Percentiles rank a stretch among this genome's conserved stretches.
Evolutionary conservation across 2,888 invertebrate genomes (phyloP).

Genomic region (Disparrhopalites patrizii): DNA sequence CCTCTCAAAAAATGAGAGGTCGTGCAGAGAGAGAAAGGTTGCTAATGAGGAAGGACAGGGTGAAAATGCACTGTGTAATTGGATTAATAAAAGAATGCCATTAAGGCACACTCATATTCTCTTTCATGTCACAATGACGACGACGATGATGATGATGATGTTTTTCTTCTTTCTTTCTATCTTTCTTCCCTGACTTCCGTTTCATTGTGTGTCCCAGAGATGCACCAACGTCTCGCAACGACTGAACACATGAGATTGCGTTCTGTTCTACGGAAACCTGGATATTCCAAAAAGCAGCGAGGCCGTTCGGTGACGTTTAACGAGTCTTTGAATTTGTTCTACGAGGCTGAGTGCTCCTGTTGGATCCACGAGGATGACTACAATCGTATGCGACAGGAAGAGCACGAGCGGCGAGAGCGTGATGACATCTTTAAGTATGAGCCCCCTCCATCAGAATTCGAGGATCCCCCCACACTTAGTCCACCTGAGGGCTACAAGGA

Average conservation of each 20-base stretch:
- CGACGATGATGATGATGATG: not conserved
- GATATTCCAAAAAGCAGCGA: conserved; percentile 64
- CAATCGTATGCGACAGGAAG: conserved; percentile 62
- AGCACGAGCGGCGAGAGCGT: conserved; percentile 59
- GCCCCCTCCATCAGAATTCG: conserved; percentile 62
- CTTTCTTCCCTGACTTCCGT: not conserved
- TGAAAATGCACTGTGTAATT: too few relatives aligned
- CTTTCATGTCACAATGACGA: not conserved
- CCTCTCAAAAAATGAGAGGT: too few relatives aligned
- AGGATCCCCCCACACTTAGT: conserved; percentile 78
- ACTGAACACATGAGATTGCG: conserved; percentile 40
- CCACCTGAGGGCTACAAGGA: conserved; percentile 91
- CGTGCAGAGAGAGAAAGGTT: too few relatives aligned
- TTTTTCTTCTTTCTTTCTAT: not conserved
- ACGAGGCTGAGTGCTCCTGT: conserved; percentile 88
- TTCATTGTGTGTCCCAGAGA: conserved; percentile 28
- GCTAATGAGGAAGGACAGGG: too few relatives aligned
- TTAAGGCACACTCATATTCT: too few relatives aligned
- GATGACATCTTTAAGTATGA: conserved; percentile 59
- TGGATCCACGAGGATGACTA: conserved; percentile 82
- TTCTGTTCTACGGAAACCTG: conserved; percentile 71
- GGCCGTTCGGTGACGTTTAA: conserved; percentile 77
- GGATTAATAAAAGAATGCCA: too few relatives aligned
- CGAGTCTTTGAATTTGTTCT: conserved; percentile 83
- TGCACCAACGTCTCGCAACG: conserved; percentile 47